Percentiles rank a stretch among this genome's conserved stretches.
phyloP scores from a whole-genome alignment of 2,888 invertebrate genomes.

The Chloromyia formosa region DNA sequence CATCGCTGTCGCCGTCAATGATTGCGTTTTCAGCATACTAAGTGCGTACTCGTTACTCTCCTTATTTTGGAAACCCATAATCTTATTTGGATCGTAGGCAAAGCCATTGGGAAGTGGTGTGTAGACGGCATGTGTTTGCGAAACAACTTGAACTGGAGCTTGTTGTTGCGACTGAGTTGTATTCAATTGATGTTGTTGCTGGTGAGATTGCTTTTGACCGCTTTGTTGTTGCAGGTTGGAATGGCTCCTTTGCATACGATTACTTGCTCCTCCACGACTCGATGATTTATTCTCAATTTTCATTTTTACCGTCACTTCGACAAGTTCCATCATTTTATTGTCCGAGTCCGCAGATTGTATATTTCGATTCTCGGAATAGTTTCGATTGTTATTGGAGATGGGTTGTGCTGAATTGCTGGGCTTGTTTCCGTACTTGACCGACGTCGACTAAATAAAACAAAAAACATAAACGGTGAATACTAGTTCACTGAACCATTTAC shows the following conservation, averaged over 20 bases:
- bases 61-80: slow-evolving; percentile 63
- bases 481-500: background rate
- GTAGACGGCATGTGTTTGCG: slow-evolving; percentile 35
- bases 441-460: background rate
- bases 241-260: slow-evolving; percentile 36
- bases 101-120: slow-evolving; percentile 58
- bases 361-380: slow-evolving; percentile 57
- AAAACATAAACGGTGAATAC: background rate
- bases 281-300: slow-evolving; percentile 53
- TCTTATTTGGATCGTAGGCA: slow-evolving; percentile 63
- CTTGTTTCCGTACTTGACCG: slow-evolving; percentile 11
- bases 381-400: slow-evolving; percentile 51
- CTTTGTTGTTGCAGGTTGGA: slow-evolving; percentile 49
- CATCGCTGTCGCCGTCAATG: slow-evolving; percentile 51
- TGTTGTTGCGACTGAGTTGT: slow-evolving; percentile 22
- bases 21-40: slow-evolving; percentile 61
- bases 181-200: slow-evolving; percentile 45
- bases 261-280: background rate
- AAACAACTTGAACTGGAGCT: slow-evolving; percentile 38
- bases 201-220: slow-evolving; percentile 50
- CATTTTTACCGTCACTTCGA: slow-evolving; percentile 57
- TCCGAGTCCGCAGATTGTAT: slow-evolving; percentile 50
- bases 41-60: slow-evolving; percentile 64
- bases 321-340: slow-evolving; percentile 53
- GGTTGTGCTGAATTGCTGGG: slow-evolving; percentile 43